Evolutionary conservation across 2,113 vertebrate species (phyloP).

Genomic region (Perca flavescens): DNA sequence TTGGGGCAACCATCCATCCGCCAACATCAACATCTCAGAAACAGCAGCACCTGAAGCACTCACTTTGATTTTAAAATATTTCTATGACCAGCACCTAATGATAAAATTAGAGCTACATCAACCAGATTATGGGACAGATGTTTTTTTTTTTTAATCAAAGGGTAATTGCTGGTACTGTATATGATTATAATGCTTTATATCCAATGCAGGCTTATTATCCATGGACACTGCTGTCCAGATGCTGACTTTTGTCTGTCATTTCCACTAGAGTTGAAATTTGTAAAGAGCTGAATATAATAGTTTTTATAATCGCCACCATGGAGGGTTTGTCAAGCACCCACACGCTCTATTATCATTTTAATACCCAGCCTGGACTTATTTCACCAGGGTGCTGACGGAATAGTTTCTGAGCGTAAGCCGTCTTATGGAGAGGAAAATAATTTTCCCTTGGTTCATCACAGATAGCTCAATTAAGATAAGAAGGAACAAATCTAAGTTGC

Average conservation of each 20-base stretch:
- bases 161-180: conserved; percentile 44
- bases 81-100: conserved; percentile 9
- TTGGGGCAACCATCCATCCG: conserved; percentile 77
- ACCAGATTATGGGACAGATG: conserved; percentile 56
- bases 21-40: conserved; percentile 66
- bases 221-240: conserved; percentile 46
- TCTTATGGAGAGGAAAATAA: conserved; percentile 66
- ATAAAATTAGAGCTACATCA: conserved; percentile 32
- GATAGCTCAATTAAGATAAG: conserved; percentile 81
- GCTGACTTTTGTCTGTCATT: conserved; percentile 67
- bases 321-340: conserved; percentile 69
- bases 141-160: conserved; percentile 28
- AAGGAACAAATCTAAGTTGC: conserved; percentile 67
- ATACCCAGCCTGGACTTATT: conserved; percentile 75
- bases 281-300: conserved; percentile 71
- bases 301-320: conserved; percentile 75
- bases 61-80: conserved; percentile 58
- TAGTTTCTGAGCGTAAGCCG: conserved; percentile 76
- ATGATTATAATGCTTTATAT: conserved; percentile 52
- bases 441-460: conserved; percentile 75
- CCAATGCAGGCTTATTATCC: conserved; percentile 54
- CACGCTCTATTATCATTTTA: conserved; percentile 79
- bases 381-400: conserved; percentile 81
- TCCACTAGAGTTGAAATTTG: conserved; percentile 64
- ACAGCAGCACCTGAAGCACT: conserved; percentile 37